Percentiles rank a stretch among this genome's conserved stretches.
These are phyloP conservation scores for Iguana delicatissima DNA, from an alignment of 2,797 vertebrate genomes.

Conservation along the genomic window DNA sequence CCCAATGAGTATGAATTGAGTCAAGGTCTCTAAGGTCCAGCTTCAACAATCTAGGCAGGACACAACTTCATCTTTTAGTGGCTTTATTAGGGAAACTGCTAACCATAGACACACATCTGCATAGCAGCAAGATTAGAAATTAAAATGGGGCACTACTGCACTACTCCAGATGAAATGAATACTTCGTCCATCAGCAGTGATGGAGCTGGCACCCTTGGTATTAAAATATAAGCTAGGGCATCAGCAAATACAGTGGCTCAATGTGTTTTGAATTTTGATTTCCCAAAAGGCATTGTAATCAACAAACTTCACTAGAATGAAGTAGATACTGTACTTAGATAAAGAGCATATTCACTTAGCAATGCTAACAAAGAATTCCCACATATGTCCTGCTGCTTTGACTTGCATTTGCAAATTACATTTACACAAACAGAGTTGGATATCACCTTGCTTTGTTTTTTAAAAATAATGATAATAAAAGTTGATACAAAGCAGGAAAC, in stretches of 20 bases:
- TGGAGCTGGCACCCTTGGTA: background rate
- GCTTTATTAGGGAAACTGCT: background rate
- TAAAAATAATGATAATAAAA: background rate
- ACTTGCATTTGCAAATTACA: conserved; percentile 21
- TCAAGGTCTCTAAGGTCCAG: background rate
- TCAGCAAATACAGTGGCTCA: conserved; percentile 26
- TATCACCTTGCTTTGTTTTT: conserved; percentile 45
- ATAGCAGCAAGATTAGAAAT: background rate
- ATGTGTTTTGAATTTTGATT: conserved; percentile 48
- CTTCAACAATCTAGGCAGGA: background rate
- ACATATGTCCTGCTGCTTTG: conserved; percentile 17
- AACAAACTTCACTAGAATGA: conserved; percentile 34
- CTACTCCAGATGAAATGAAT: conserved; percentile 1
- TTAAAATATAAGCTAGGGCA: conserved; percentile 25
- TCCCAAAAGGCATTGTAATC: conserved; percentile 36
- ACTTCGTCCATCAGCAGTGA: conserved; percentile 2
- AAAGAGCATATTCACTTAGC: conserved; percentile 39
- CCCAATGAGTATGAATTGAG: background rate
- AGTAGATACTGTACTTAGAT: conserved; percentile 45
- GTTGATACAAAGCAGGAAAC: conserved; percentile 12
- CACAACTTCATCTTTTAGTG: background rate
- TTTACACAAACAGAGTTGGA: conserved; percentile 12
- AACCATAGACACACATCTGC: background rate
- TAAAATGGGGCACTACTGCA: background rate
- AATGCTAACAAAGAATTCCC: conserved; percentile 37